Evolutionary conservation across 1,140 invertebrate species (phyloP).

Genomic region (Drosophila yakuba): DNA sequence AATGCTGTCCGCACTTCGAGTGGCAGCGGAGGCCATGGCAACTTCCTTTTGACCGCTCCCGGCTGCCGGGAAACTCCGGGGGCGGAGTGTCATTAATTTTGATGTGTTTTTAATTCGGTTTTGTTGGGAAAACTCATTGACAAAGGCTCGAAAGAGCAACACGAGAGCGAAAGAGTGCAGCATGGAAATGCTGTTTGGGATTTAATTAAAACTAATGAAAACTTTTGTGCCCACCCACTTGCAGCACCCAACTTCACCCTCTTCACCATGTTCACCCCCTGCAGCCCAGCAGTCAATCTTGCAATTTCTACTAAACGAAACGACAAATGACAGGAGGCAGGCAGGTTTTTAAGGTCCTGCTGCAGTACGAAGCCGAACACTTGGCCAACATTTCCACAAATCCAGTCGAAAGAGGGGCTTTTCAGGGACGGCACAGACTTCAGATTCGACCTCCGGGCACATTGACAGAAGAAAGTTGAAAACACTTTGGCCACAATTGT

Average conservation of each 20-base stretch:
- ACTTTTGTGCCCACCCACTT: constrained; percentile 53
- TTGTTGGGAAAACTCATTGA: constrained; percentile 70
- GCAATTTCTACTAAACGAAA: constrained; percentile 64
- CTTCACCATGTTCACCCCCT: neutral
- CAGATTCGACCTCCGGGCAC: constrained; percentile 41
- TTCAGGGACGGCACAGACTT: constrained; percentile 12
- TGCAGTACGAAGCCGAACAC: constrained; percentile 35
- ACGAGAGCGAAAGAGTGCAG: constrained; percentile 4
- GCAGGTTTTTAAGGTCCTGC: constrained; percentile 24
- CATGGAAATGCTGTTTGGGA: constrained; percentile 67
- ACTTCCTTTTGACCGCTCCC: constrained; percentile 18
- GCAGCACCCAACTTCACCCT: too few species aligned
- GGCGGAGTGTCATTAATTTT: constrained; percentile 66
- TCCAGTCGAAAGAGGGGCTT: constrained; percentile 36
- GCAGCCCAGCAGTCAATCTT: constrained; percentile 63
- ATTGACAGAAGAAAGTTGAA: constrained; percentile 61
- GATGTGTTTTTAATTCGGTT: constrained; percentile 77
- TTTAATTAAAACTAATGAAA: constrained; percentile 83
- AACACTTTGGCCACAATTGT: constrained; percentile 66
- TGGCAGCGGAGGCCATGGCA: constrained; percentile 31
- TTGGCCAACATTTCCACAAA: constrained; percentile 66
- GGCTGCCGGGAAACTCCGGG: neutral
- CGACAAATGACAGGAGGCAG: constrained; percentile 48
- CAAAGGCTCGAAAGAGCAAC: constrained; percentile 64
- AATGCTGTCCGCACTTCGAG: constrained; percentile 61